Conservation (phyloP, 2,113 vertebrate genomes). For the Pomatostomus ruficeps region DNA sequence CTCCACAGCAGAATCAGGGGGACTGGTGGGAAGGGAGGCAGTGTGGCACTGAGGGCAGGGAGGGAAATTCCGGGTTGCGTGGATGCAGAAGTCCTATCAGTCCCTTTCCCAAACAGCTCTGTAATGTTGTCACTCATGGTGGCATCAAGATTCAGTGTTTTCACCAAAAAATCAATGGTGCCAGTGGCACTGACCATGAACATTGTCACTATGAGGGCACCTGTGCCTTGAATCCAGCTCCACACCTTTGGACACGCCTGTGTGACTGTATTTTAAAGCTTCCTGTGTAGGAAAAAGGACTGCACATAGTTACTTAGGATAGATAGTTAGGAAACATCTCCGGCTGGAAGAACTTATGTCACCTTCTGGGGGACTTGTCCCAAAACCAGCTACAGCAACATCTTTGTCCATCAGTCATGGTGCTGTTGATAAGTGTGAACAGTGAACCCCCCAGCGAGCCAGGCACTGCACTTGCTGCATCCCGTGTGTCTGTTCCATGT, state of each 20-base stretch:
- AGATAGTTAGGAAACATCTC: not conserved
- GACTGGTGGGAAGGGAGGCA: not conserved
- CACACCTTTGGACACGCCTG: not conserved
- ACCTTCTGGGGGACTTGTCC: not conserved
- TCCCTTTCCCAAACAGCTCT: not conserved
- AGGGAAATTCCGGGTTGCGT: not conserved
- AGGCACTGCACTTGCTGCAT: not conserved
- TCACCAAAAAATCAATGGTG: not conserved
- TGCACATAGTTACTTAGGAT: no score
- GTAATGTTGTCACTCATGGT: accelerated
- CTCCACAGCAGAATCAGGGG: not conserved
- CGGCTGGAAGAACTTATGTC: not conserved
- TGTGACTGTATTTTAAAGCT: not conserved
- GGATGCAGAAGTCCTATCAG: not conserved
- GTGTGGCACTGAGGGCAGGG: accelerated
- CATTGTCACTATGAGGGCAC: not conserved
- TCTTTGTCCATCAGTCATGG: not conserved
- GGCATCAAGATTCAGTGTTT: not conserved
- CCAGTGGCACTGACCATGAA: not conserved
- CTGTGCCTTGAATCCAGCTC: not conserved
- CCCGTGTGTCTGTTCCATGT: not conserved
- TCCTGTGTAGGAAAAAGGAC: not conserved
- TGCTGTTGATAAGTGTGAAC: not conserved
- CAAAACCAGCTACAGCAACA: not conserved
- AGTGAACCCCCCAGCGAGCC: not conserved